phyloP scores from a whole-genome alignment of 1,140 invertebrate species.

The Maniola jurtina region DNA sequence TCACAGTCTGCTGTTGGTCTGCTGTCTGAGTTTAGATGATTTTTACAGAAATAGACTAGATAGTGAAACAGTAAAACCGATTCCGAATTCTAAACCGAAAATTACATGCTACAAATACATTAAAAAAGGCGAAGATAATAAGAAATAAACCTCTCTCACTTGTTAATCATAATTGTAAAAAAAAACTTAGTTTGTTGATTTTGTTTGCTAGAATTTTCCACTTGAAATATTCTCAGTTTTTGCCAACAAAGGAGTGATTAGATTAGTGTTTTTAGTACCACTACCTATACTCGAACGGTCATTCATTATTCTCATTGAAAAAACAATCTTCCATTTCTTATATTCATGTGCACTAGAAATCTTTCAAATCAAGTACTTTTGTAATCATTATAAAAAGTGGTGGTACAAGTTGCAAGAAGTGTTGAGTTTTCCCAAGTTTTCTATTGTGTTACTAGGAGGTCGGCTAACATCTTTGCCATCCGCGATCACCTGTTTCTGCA shows the following conservation, averaged over 20 bases:
- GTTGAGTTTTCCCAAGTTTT: slow-evolving; percentile 45
- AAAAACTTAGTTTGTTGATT: slow-evolving; percentile 59
- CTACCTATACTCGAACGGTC: slow-evolving; percentile 46
- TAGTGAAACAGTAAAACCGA: too few relatives aligned
- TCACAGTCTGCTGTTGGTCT: too few relatives aligned
- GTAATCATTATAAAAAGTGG: slow-evolving; percentile 33
- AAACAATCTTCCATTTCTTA: slow-evolving; percentile 65
- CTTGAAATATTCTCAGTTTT: slow-evolving; percentile 34
- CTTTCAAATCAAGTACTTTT: slow-evolving; percentile 33
- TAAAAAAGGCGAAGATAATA: neutral
- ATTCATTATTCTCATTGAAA: slow-evolving; percentile 54
- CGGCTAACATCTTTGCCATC: slow-evolving; percentile 43
- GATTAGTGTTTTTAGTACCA: slow-evolving; percentile 43
- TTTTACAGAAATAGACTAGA: too few relatives aligned
- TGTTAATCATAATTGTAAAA: neutral
- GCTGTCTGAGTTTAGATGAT: too few relatives aligned
- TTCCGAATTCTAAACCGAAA: too few relatives aligned
- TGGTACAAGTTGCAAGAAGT: slow-evolving; percentile 40
- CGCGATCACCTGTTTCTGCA: slow-evolving; percentile 39
- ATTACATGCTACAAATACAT: too few relatives aligned
- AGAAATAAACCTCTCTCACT: neutral
- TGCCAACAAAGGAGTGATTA: slow-evolving; percentile 49
- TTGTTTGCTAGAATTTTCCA: slow-evolving; percentile 51
- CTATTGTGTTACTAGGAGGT: slow-evolving; percentile 44
- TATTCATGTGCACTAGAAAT: slow-evolving; percentile 49